phyloP scores from a whole-genome alignment of 2,113 vertebrate genomes.

The Thamnophis sirtalis region DNA sequence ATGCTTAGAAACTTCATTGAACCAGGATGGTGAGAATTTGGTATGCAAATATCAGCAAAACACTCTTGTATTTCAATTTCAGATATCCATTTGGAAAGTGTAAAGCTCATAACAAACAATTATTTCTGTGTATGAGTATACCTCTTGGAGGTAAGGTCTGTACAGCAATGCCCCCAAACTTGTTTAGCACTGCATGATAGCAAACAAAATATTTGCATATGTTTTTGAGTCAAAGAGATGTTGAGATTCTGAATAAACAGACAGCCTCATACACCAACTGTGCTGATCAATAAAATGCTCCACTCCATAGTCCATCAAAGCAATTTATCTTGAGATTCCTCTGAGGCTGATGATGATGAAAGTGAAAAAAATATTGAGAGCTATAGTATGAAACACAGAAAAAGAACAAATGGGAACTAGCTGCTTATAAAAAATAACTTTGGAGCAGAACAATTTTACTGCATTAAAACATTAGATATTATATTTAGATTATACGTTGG shows the following conservation, averaged over 20 bases:
- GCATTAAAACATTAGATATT: background rate
- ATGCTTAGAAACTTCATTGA: background rate
- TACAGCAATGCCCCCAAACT: background rate
- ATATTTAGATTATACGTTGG: background rate
- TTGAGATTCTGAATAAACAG: background rate
- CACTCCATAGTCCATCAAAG: background rate
- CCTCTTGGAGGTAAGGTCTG: background rate
- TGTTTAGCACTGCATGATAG: background rate
- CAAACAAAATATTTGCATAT: background rate
- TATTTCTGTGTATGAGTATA: background rate
- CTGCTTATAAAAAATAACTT: background rate
- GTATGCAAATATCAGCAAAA: background rate
- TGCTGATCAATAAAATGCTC: background rate
- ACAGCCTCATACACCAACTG: background rate
- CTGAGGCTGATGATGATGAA: background rate
- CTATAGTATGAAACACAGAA: background rate
- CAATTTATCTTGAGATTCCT: background rate
- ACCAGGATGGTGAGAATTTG: background rate
- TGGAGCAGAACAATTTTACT: conserved; percentile 10
- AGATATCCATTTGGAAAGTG: background rate
- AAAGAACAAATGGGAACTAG: conserved; percentile 9
- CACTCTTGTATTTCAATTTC: background rate
- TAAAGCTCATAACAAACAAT: background rate
- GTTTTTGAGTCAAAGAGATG: background rate
- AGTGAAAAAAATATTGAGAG: conserved; percentile 1